Evolutionary conservation across 2,888 invertebrate species (phyloP).

Genomic region (Pachydiplax longipennis): DNA sequence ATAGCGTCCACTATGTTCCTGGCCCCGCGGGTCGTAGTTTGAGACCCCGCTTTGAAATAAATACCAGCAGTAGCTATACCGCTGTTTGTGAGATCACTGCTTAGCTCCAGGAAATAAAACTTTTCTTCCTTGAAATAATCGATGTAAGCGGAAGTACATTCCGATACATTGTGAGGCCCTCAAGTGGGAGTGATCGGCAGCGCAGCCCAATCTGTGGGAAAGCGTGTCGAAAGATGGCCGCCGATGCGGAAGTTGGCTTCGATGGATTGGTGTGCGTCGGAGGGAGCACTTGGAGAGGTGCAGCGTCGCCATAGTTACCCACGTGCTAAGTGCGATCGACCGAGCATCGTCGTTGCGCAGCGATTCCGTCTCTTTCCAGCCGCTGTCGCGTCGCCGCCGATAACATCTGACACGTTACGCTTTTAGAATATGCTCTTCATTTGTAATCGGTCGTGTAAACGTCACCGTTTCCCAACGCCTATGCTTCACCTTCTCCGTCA

Average conservation of each 20-base stretch:
- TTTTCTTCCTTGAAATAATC: too few species aligned
- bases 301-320: background rate
- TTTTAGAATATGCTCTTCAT: background rate
- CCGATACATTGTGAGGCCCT: background rate
- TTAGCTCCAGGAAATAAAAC: too few species aligned
- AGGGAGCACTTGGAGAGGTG: background rate
- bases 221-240: background rate
- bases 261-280: too few species aligned
- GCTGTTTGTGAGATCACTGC: too few species aligned
- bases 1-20: too few species aligned
- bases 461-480: background rate
- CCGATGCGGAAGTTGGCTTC: background rate
- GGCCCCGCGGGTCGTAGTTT: too few species aligned
- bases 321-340: background rate
- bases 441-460: background rate
- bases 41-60: too few species aligned
- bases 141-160: too few species aligned
- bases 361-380: background rate
- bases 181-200: background rate
- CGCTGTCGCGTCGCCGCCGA: background rate
- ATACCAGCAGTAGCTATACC: too few species aligned
- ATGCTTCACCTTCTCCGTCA: background rate
- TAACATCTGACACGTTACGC: background rate
- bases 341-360: background rate
- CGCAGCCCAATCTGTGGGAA: background rate